These are phyloP conservation scores for Ridgeia piscesae DNA, from an alignment of 1,140 invertebrate species.

Conservation along the genomic window DNA sequence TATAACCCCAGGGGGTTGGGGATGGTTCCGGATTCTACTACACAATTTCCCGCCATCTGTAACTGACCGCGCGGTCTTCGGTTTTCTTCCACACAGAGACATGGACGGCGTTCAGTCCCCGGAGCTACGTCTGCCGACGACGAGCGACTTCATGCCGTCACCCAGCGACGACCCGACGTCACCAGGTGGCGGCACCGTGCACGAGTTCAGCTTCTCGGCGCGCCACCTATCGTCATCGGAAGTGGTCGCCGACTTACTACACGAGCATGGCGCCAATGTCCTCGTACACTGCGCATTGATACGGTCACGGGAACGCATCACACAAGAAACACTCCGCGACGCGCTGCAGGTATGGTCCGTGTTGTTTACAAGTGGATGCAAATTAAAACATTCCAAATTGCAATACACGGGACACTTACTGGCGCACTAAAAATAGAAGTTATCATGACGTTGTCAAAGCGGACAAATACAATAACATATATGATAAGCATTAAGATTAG, in stretches of 20 bases:
- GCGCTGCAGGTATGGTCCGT: not conserved
- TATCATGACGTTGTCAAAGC: not conserved
- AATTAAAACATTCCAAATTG: not conserved
- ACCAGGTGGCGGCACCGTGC: not conserved
- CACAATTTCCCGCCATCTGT: too few relatives aligned
- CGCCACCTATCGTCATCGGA: not conserved
- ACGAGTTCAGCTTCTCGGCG: constrained; percentile 3
- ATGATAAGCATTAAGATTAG: too few relatives aligned
- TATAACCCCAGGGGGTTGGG: too few relatives aligned
- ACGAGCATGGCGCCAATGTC: not conserved
- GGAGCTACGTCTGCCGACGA: not conserved
- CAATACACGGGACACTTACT: not conserved
- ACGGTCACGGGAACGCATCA: not conserved
- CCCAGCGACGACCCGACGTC: not conserved
- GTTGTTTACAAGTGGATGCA: not conserved
- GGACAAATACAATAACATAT: too few relatives aligned
- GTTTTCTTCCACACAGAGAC: not conserved
- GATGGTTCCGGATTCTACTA: not conserved
- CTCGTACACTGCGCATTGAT: not conserved
- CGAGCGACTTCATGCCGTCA: not conserved
- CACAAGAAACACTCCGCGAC: not conserved
- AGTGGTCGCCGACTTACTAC: not conserved
- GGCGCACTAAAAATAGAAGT: not conserved
- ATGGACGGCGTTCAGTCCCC: not conserved
- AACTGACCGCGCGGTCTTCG: too few relatives aligned